Percentiles rank a stretch among this genome's conserved stretches.
Evolutionary conservation across 2,113 vertebrate genomes (phyloP).

Genomic region (Toxotes chatareus): DNA sequence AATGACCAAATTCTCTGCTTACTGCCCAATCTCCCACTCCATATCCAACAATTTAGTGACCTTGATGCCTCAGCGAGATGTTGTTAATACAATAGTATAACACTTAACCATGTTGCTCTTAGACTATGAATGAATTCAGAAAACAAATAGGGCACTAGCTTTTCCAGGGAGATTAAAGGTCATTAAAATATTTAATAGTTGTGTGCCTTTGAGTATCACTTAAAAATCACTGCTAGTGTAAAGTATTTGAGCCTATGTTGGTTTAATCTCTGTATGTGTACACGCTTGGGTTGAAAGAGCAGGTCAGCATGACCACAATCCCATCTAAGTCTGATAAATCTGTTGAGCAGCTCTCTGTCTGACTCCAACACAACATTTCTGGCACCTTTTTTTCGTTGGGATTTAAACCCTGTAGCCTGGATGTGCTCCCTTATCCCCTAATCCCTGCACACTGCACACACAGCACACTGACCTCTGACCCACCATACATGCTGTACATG

Average conservation of each 20-base stretch:
- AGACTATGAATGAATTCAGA: constrained; percentile 8
- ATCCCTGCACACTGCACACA: constrained; percentile 17
- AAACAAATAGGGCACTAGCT: constrained; percentile 8
- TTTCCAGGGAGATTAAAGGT: constrained; percentile 26
- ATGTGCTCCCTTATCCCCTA: constrained; percentile 37
- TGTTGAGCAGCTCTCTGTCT: constrained; percentile 12
- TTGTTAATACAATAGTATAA: constrained; percentile 40
- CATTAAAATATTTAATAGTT: constrained; percentile 45
- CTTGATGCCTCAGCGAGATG: constrained; percentile 25
- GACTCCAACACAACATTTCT: constrained; percentile 13
- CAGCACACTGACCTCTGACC: constrained; percentile 60
- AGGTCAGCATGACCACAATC: constrained; percentile 62
- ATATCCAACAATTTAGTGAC: constrained; percentile 20
- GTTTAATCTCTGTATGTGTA: constrained; percentile 37
- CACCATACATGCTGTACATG: constrained; percentile 20
- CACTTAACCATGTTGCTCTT: constrained; percentile 26
- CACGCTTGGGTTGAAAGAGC: constrained; percentile 43
- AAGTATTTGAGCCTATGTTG: constrained; percentile 15
- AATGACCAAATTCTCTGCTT: constrained; percentile 18
- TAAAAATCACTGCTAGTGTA: constrained; percentile 1
- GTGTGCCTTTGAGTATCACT: constrained; percentile 19
- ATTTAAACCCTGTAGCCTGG: constrained; percentile 56
- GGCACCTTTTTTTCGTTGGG: constrained; percentile 31
- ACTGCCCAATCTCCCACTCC: constrained; percentile 20
- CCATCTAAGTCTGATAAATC: constrained; percentile 56